phyloP scores from a whole-genome alignment of 2,888 invertebrate species.

The Dioctria linearis region DNA sequence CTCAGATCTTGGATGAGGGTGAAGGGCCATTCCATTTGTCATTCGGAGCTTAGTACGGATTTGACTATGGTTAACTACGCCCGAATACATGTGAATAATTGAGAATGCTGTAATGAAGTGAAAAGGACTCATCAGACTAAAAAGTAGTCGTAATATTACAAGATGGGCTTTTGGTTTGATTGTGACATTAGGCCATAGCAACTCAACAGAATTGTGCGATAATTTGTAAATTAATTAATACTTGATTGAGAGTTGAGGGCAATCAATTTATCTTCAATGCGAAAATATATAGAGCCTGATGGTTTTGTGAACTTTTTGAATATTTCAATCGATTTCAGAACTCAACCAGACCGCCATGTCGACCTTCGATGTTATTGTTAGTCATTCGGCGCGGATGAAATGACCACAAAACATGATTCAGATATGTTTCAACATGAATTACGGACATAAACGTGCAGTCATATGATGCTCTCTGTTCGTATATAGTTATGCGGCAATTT shows the following conservation, averaged over 20 bases:
- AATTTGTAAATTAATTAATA: slow-evolving; percentile 18
- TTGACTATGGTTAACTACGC: slow-evolving; percentile 46
- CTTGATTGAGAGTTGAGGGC: not conserved
- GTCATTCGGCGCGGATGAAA: slow-evolving; percentile 15
- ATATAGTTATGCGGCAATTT: slow-evolving; percentile 2
- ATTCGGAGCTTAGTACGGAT: slow-evolving; percentile 53
- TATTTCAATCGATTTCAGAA: not conserved
- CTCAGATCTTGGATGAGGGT: slow-evolving; percentile 43
- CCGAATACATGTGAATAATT: slow-evolving; percentile 50
- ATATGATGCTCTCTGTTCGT: not conserved
- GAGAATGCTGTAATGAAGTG: slow-evolving; percentile 44
- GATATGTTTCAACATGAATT: slow-evolving; percentile 22
- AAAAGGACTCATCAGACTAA: slow-evolving; percentile 14
- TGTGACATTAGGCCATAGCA: not conserved
- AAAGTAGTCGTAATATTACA: not conserved
- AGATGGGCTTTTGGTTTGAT: slow-evolving; percentile 1
- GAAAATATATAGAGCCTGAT: too few species aligned
- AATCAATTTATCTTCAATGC: too few species aligned
- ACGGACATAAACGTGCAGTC: slow-evolving; percentile 30
- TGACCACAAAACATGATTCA: slow-evolving; percentile 5
- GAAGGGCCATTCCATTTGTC: slow-evolving; percentile 53
- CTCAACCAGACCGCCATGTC: not conserved
- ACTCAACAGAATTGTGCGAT: not conserved
- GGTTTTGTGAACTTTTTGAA: not conserved
- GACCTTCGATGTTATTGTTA: not conserved